Conservation (phyloP, 2,113 vertebrate genomes). For the Ardeotis arabs region DNA sequence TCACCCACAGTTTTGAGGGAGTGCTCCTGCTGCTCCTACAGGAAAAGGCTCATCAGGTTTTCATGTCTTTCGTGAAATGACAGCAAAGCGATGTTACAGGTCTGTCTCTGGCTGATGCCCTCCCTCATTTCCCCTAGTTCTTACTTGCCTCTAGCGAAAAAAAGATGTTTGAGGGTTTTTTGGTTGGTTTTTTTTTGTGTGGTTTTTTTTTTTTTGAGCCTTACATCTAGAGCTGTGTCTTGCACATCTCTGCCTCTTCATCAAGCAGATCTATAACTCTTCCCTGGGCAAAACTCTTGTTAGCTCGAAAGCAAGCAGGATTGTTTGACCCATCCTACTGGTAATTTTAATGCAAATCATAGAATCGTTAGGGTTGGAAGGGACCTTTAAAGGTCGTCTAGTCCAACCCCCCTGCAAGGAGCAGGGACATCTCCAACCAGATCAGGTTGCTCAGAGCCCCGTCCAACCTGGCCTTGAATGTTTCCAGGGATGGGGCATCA, state of each 20-base stretch:
- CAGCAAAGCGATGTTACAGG: background rate
- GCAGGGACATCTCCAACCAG: too few relatives aligned
- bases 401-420: too few relatives aligned
- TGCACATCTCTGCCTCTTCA: background rate
- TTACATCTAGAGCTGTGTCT: background rate
- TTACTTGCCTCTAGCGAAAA: background rate
- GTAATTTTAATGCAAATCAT: background rate
- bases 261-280: background rate
- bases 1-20: background rate
- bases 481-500: too few relatives aligned
- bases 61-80: background rate
- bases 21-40: background rate
- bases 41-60: background rate
- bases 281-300: background rate
- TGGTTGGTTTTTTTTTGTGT: background rate
- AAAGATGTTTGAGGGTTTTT: background rate
- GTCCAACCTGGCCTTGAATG: too few relatives aligned
- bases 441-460: too few relatives aligned
- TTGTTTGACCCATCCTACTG: background rate
- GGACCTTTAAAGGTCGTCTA: too few relatives aligned
- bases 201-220: background rate
- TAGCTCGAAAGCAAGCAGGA: background rate
- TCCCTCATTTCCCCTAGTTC: background rate
- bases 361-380: too few relatives aligned
- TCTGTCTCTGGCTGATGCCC: background rate